Base-by-base conservation (phyloP, 1,140 invertebrate genomes). In the Lethocerus indicus region DNA sequence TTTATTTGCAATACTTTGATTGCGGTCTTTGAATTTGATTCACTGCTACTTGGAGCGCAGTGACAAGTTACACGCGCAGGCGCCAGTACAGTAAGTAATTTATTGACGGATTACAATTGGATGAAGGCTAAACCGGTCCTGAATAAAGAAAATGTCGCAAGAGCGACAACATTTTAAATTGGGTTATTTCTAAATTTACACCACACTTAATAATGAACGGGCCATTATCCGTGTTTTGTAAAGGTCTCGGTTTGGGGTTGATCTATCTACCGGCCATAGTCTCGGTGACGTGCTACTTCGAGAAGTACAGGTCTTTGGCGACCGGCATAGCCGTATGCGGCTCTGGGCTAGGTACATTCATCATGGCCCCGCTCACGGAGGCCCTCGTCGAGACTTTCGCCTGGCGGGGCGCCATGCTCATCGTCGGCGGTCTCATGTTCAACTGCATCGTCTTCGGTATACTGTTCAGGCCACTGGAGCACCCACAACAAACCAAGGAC, bases 191-290 rank as follows among this genome's bases (percentile, higher is more conserved):
- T n/a, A n/a, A n/a, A n/a, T n/a, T n/a, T n/a, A n/a, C n/a, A n/a
- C n/a, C n/a, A n/a, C n/a, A n/a, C n/a, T n/a, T n/a, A n/a, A n/a
- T n/a, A n/a, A n/a, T n/a, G n/a, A n/a, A n/a, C n/a, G n/a, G n/a
- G n/a, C n/a, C n/a, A n/a, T n/a, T n/a, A n/a, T n/a, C n/a, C n/a
- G n/a, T n/a, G n/a, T n/a, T n/a, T n/a, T n/a, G n/a, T n/a, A 7
- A 61, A 82, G 91, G 92, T 14, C 68, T 94, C 24, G 91, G 92
- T 12, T 88, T 94, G 57, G 92, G 91, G 1, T 74, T 96, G 54
- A 91, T 95, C 52, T 96, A 94, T 62, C 69, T 95, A 24, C 91
- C 91, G 1, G 89, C 91, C 40, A 94, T 95, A 49, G 89, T 94
- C 23, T 88, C 84, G 61, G 91, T 95, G 6, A 91, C 89, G 2